Conservation (phyloP, 30 jellyfish, hydroid and myxozoan genomes). For the Rhopilema esculentum region DNA sequence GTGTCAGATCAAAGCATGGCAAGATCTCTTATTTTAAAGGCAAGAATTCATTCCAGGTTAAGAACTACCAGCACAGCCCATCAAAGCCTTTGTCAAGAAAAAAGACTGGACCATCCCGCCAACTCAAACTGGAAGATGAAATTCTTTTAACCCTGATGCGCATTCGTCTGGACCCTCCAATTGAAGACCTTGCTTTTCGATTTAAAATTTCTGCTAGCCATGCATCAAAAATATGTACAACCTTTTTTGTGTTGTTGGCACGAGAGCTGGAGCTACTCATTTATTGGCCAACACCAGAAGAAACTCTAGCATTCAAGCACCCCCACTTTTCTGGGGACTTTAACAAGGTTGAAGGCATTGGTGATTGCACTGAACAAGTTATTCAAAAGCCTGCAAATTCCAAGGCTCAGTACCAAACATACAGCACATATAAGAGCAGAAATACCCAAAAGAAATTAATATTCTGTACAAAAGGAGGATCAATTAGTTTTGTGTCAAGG, state of each 20-base stretch:
- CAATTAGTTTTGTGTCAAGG: conserved; percentile 29
- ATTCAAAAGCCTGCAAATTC: conserved; percentile 62
- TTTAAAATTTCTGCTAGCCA: conserved; percentile 36
- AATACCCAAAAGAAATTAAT: conserved; percentile 46
- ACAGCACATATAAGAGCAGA: conserved; percentile 51
- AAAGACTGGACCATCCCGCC: conserved; percentile 52
- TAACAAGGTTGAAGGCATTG: conserved; percentile 54
- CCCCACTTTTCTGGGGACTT: conserved; percentile 49
- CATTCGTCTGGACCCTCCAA: conserved; percentile 57
- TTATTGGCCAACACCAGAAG: conserved; percentile 61
- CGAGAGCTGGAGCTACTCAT: conserved; percentile 57
- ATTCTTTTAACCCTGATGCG: conserved; percentile 56
- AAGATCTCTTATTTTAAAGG: conserved; percentile 36
- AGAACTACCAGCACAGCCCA: conserved; percentile 40
- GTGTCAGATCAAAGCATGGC: conserved; percentile 47
- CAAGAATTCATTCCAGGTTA: conserved; percentile 4
- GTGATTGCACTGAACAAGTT: conserved; percentile 62
- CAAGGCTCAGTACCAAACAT: conserved; percentile 61
- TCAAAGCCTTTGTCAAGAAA: conserved; percentile 33
- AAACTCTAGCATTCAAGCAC: conserved; percentile 49
- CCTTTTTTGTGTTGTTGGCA: conserved; percentile 18
- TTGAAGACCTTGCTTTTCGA: conserved; percentile 43
- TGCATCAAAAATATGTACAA: conserved; percentile 48
- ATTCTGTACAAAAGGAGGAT: conserved; percentile 64
- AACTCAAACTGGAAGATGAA: conserved; percentile 51